A percentile compares a stretch with the other conserved stretches of the same genome.
Conservation (phyloP, 1,140 invertebrate genomes). For the Himalopsyche phryganea region DNA sequence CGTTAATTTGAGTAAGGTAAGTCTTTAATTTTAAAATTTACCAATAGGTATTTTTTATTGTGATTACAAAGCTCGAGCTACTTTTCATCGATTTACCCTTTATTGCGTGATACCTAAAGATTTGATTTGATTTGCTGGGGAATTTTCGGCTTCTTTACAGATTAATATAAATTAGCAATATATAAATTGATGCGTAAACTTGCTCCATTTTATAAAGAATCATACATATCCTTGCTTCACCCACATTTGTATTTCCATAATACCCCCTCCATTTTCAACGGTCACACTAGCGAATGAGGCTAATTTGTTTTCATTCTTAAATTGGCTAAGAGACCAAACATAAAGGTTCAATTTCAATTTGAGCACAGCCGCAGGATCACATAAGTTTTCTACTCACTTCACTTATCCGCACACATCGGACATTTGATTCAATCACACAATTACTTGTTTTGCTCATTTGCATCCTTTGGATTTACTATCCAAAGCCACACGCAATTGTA, state of each 20-base stretch:
- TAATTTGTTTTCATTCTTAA: slow-evolving; percentile 36
- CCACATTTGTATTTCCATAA: slow-evolving; percentile 20
- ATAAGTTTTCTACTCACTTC: slow-evolving; percentile 25
- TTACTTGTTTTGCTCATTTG: background rate
- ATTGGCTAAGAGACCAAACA: slow-evolving; percentile 34
- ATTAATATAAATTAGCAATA: no score
- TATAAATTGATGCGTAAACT: no score
- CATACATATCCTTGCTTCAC: slow-evolving; percentile 20
- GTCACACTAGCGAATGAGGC: slow-evolving; percentile 30
- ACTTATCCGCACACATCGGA: slow-evolving; percentile 8
- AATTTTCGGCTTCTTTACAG: no score
- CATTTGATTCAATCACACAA: background rate
- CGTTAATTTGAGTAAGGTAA: no score
- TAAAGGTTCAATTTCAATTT: slow-evolving; percentile 34
- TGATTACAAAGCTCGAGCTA: no score
- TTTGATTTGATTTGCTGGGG: no score
- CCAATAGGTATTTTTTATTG: no score
- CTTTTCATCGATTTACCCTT: no score
- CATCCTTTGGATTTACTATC: no score
- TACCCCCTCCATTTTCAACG: slow-evolving; percentile 14
- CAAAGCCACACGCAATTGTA: background rate
- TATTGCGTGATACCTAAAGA: no score
- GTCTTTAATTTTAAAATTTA: no score
- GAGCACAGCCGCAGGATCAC: slow-evolving; percentile 31
- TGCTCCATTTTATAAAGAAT: background rate